Percentiles rank a stretch among this genome's conserved stretches.
Evolutionary conservation across 2,797 vertebrate species (phyloP).

Genomic region (Thalassophryne amazonica): DNA sequence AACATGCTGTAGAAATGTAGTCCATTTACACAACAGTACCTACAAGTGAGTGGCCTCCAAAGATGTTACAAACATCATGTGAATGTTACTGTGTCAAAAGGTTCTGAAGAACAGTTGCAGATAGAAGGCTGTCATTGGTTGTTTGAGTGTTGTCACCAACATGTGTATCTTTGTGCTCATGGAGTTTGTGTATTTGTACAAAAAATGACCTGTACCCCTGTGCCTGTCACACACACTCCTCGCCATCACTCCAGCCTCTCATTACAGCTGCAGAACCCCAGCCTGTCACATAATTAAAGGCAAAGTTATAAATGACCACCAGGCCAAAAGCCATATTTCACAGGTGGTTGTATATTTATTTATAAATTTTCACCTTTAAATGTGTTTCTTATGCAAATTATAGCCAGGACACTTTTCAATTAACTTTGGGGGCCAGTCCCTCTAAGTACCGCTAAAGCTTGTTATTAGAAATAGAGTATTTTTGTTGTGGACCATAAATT

Average conservation of each 20-base stretch:
- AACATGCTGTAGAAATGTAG: no score
- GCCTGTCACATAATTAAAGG: conserved; percentile 81
- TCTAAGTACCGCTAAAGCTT: conserved; percentile 60
- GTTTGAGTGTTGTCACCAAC: no score
- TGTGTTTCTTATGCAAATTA: conserved; percentile 82
- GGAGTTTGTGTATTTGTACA: conserved; percentile 48
- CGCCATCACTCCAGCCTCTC: conserved; percentile 77
- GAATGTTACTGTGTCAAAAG: no score
- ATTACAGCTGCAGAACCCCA: conserved; percentile 71
- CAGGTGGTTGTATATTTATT: conserved; percentile 76
- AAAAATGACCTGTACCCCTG: conserved; percentile 66
- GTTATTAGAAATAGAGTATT: conserved; percentile 70
- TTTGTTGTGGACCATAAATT: conserved; percentile 69
- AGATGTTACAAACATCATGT: no score
- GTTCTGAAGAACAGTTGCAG: no score
- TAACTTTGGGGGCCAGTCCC: conserved; percentile 74
- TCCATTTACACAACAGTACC: no score
- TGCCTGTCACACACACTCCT: conserved; percentile 61
- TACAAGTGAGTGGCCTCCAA: no score
- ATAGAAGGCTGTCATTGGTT: no score
- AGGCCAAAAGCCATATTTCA: conserved; percentile 81
- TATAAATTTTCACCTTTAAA: conserved; percentile 82
- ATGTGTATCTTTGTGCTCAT: conserved; percentile 32
- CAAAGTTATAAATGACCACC: conserved; percentile 80
- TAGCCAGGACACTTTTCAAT: conserved; percentile 77